Evolutionary conservation across 2,888 invertebrate species (phyloP), one percentile per base, ranked within the genome.

Genomic region (Gymnocheta viridis): DNA sequence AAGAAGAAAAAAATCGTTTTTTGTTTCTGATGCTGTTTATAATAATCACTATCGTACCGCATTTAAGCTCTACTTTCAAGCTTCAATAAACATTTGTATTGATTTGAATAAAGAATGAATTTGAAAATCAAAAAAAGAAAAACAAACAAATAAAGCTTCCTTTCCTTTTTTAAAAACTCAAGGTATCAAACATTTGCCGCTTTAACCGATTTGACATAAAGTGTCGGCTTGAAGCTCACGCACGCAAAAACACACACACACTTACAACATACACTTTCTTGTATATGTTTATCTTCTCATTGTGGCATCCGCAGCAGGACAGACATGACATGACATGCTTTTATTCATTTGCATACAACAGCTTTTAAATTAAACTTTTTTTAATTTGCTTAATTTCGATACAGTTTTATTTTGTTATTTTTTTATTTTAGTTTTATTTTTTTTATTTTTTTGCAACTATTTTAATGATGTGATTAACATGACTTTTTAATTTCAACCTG

Each of bases 401-500:
- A 51, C 60, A 24, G 35, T 76, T 72, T 51, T 22, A 19, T 29
- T 85, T 85, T 56, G 4, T 32, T 32, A 5, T 38, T 32, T 14
- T 44, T 4, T 64, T 72, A 27, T 19, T 27, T 7, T 0, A 9
- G n/a, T n/a, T n/a, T n/a, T n/a, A n/a, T n/a, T 49, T 9, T 24
- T 51, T 19, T 66, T 77, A 17, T 62, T 74, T 73, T 47, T 84
- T 69, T 47, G 86, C 87, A 89, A 89, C 89, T 90, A 91, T 91
- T 91, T 91, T 91, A 91, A 91, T 91, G 91, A 91, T 91, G 90
- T 91, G 90, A 91, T 91, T 91, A 90, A 91, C 91, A 91, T 90
- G 91, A 91, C 90, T 91, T 91, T 91, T 91, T 91, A 91, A 91
- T 91, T 91, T 91, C 90, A 89, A 88, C 84, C 81, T 84, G 89